These are phyloP conservation scores for Salmo trutta DNA, from an alignment of 2,797 vertebrate genomes.

Conservation along the genomic window DNA sequence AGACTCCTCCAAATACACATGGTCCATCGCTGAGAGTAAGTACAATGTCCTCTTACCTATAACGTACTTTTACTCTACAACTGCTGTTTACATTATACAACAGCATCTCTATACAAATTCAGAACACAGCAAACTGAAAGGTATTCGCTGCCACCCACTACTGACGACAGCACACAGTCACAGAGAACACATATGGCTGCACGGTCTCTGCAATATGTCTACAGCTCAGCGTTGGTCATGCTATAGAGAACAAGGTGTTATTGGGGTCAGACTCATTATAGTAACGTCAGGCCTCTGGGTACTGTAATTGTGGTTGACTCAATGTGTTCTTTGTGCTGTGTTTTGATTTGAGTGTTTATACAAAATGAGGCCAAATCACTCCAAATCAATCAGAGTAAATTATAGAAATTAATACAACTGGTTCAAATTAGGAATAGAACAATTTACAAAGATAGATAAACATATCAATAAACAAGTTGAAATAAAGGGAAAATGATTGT, in stretches of 20 bases:
- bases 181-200: background rate
- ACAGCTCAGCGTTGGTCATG: slow-evolving; percentile 30
- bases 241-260: slow-evolving; percentile 18
- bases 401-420: background rate
- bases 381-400: background rate
- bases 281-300: slow-evolving; percentile 10
- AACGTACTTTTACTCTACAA: too few relatives aligned
- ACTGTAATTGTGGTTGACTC: slow-evolving; percentile 11
- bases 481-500: too few relatives aligned
- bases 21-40: slow-evolving; percentile 86
- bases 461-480: too few relatives aligned
- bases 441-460: background rate
- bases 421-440: too few relatives aligned
- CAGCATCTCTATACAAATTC: background rate
- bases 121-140: background rate
- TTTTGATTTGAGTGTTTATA: slow-evolving; percentile 17
- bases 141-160: background rate
- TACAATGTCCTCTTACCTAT: background rate
- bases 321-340: background rate
- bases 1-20: slow-evolving; percentile 79
- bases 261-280: slow-evolving; percentile 37
- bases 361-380: background rate
- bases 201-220: slow-evolving; percentile 25
- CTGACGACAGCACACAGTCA: background rate
- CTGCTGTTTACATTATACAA: background rate